Percentiles rank a stretch among this genome's conserved stretches.
These are phyloP conservation scores for Cordylochernes scorpioides DNA, from an alignment of 2,888 invertebrate species.

Conservation along the genomic window DNA sequence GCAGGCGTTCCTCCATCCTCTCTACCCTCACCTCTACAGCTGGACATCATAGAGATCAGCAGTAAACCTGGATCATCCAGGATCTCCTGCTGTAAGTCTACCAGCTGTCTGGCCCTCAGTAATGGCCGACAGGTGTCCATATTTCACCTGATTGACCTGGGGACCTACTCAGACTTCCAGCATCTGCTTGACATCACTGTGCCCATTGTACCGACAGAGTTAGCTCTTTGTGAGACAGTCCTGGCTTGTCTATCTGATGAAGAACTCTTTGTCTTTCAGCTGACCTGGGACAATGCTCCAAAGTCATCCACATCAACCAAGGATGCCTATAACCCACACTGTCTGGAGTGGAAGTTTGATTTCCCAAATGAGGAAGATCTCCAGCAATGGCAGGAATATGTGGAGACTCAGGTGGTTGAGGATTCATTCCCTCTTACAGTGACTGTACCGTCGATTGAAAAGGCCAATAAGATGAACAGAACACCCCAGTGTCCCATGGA, in stretches of 20 bases:
- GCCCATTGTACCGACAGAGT: slow-evolving; percentile 30
- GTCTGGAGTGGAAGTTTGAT: slow-evolving; percentile 18
- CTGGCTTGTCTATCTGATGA: slow-evolving; percentile 34
- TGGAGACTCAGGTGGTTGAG: slow-evolving; percentile 11
- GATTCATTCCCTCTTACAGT: slow-evolving; percentile 14
- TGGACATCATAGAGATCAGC: too few relatives aligned
- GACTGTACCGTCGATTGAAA: slow-evolving; percentile 10
- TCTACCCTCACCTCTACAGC: too few relatives aligned
- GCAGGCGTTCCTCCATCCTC: too few relatives aligned
- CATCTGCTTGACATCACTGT: slow-evolving; percentile 37
- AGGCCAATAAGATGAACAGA: slow-evolving; percentile 7
- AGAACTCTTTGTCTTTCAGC: slow-evolving; percentile 35
- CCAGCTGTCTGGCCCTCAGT: too few relatives aligned
- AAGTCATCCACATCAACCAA: neutral
- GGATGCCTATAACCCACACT: slow-evolving; percentile 14
- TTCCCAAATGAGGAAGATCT: too few relatives aligned
- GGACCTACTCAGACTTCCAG: too few relatives aligned
- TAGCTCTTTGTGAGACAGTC: slow-evolving; percentile 38
- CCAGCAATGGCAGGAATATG: slow-evolving; percentile 6
- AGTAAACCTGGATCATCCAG: too few relatives aligned
- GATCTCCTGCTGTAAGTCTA: too few relatives aligned
- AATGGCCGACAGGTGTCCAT: too few relatives aligned
- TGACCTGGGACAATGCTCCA: slow-evolving; percentile 15
- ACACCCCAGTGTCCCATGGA: too few relatives aligned
- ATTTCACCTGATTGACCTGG: too few relatives aligned